Evolutionary conservation across 2,888 invertebrate species (phyloP), one percentile per base, ranked within the genome.

Genomic region (Auanema freiburgensis): DNA sequence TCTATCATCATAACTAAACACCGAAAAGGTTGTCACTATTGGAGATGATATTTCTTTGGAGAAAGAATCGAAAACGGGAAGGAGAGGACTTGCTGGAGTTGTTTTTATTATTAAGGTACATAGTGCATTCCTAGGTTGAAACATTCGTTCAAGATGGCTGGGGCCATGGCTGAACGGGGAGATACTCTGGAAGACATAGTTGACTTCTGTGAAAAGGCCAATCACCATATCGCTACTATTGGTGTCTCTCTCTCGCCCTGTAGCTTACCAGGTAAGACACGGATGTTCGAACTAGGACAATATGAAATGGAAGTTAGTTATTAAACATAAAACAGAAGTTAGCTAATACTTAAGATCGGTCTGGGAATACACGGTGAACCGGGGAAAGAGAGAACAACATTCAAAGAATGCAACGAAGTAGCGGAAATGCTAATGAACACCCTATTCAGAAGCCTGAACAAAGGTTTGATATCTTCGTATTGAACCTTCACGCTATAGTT

Each of bases 171-270:
- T 0, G 88, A 88, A 66, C 85, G 86, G 64, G 89, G 89, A 0
- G 86, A 85, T 60, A 84, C 86, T 33, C 80, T 91, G 63, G 81
- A 85, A 0, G 88, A 89, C 40, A 89, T 91, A 14, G 77, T 77
- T 14, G 62, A 71, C 25, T 65, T 72, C 18, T 77, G 79, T 24
- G 77, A 77, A 42, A 69, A 79, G 44, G 79, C 83, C 4, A 74
- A 78, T 10, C 63, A 63, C 24, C 11, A 62, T 21, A 18, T 62
- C 3, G 89, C 89, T 0, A 91, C 91, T 0, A 87, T 90, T 56
- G 90, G 91, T 1, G 86, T 91, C 6, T 89, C 89, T 57, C 84
- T 91, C 51, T 87, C 87, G 51, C 88, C 90, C 0, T 90, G 90
- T 78, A 88, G 89, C 12, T 84, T 91, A 42, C 91, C 90, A 59